Percentiles rank a stretch among this genome's conserved stretches.
These are phyloP conservation scores for Drosophila picticornis DNA, from an alignment of 2,888 invertebrate genomes.

Conservation along the genomic window DNA sequence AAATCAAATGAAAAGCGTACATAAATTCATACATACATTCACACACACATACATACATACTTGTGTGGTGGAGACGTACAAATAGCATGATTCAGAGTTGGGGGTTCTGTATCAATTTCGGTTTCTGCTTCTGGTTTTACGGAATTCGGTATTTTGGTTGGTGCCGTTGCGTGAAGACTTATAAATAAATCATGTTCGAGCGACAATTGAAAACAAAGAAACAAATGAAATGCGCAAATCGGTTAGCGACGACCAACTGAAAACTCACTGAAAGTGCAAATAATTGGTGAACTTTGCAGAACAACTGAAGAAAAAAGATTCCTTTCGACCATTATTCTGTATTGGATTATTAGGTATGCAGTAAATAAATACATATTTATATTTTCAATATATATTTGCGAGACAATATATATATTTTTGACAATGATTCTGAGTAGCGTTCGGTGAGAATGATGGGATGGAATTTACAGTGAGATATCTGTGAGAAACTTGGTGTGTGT, in stretches of 20 bases:
- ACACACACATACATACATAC: neutral
- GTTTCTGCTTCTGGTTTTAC: conserved; percentile 21
- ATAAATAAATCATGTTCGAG: conserved; percentile 68
- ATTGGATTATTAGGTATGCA: conserved; percentile 27
- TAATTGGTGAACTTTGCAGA: conserved; percentile 39
- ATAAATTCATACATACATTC: neutral
- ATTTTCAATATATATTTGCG: conserved; percentile 22
- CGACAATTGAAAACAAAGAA: conserved; percentile 59
- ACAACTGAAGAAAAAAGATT: conserved; percentile 9
- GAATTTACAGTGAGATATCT: conserved; percentile 38
- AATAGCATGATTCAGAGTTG: conserved; percentile 4
- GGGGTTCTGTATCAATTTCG: neutral
- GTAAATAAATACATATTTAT: conserved; percentile 42
- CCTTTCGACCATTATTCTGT: conserved; percentile 3
- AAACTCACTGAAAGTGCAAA: conserved; percentile 47
- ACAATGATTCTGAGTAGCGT: conserved; percentile 1
- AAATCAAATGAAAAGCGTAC: conserved; percentile 10
- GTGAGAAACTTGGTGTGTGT: conserved; percentile 12
- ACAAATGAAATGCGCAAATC: conserved; percentile 35
- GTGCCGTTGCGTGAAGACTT: conserved; percentile 58
- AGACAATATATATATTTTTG: neutral
- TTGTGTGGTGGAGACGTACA: conserved; percentile 14
- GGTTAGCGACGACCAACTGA: conserved; percentile 33
- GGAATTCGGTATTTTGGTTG: conserved; percentile 41
- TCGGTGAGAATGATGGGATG: conserved; percentile 39